Evolutionary conservation across 2,888 invertebrate species (phyloP).

Genomic region (Osmoderma eremita): DNA sequence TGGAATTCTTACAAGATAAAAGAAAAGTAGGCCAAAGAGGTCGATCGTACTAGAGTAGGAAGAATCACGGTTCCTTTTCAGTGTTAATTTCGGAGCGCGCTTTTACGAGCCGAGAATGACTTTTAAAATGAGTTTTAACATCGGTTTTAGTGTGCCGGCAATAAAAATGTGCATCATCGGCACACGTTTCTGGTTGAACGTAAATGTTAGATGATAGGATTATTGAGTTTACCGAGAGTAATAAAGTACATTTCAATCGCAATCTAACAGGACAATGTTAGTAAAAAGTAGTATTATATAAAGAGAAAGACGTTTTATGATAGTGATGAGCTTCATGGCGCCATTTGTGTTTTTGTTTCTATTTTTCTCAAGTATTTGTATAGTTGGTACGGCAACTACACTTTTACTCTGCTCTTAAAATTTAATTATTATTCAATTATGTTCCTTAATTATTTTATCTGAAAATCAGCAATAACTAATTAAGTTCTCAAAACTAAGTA

Average conservation of each 20-base stretch:
- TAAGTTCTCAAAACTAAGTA: too few species aligned
- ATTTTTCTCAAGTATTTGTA: too few species aligned
- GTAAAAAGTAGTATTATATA: too few species aligned
- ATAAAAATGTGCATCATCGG: slow-evolving; percentile 12
- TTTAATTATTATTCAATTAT: too few species aligned
- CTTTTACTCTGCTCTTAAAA: too few species aligned
- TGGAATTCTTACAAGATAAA: slow-evolving; percentile 11
- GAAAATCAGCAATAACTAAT: too few species aligned
- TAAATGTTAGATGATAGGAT: slow-evolving; percentile 22
- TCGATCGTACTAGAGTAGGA: neutral
- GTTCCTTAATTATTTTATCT: too few species aligned
- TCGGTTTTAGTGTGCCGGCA: slow-evolving; percentile 12
- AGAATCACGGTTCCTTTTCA: neutral
- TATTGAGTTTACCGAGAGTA: neutral
- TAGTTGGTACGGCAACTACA: too few species aligned
- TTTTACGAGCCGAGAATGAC: slow-evolving; percentile 32
- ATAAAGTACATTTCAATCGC: neutral
- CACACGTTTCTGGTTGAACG: neutral
- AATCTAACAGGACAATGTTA: too few species aligned
- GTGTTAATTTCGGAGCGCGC: slow-evolving; percentile 24
- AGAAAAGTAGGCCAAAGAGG: neutral
- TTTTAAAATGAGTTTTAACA: slow-evolving; percentile 25
- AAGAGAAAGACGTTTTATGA: too few species aligned
- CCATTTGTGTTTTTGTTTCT: too few species aligned
- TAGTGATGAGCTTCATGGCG: too few species aligned